phyloP scores from a whole-genome alignment of 2,888 invertebrate species.

The Aphrophora alni region DNA sequence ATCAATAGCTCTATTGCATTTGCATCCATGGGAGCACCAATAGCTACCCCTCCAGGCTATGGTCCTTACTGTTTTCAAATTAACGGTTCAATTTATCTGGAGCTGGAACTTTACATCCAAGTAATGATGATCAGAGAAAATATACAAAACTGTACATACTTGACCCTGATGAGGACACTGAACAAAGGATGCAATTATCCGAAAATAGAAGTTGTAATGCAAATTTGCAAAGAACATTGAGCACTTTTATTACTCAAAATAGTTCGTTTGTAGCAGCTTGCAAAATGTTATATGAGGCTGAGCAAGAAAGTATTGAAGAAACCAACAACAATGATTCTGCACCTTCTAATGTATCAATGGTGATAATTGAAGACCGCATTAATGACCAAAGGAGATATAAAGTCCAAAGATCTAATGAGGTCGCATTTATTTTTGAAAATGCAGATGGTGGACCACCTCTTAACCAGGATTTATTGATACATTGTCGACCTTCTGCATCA shows the following conservation, averaged over 20 bases:
- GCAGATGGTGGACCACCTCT: slow-evolving; percentile 9
- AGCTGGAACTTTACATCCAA: too few species aligned
- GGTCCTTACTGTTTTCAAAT: too few species aligned
- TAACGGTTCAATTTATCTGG: too few species aligned
- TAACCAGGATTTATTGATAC: slow-evolving; percentile 6
- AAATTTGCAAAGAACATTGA: neutral
- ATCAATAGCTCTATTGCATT: too few species aligned
- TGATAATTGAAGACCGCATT: neutral
- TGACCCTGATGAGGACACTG: too few species aligned
- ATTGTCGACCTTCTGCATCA: neutral
- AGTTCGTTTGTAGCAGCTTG: slow-evolving; percentile 3
- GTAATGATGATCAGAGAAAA: too few species aligned
- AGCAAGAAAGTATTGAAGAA: slow-evolving; percentile 3
- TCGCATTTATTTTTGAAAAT: slow-evolving; percentile 11
- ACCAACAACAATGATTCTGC: neutral
- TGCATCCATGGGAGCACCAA: too few species aligned
- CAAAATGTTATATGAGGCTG: slow-evolving; percentile 10
- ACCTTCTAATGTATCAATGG: slow-evolving; percentile 11
- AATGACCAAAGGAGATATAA: slow-evolving; percentile 11
- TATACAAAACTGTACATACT: too few species aligned
- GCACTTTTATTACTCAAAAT: neutral
- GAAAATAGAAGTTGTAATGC: too few species aligned
- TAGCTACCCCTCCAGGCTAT: too few species aligned
- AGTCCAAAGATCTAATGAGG: neutral
- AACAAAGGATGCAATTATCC: too few species aligned